phyloP scores from a whole-genome alignment of 1,140 invertebrate species.

The Zaprionus ornatus region DNA sequence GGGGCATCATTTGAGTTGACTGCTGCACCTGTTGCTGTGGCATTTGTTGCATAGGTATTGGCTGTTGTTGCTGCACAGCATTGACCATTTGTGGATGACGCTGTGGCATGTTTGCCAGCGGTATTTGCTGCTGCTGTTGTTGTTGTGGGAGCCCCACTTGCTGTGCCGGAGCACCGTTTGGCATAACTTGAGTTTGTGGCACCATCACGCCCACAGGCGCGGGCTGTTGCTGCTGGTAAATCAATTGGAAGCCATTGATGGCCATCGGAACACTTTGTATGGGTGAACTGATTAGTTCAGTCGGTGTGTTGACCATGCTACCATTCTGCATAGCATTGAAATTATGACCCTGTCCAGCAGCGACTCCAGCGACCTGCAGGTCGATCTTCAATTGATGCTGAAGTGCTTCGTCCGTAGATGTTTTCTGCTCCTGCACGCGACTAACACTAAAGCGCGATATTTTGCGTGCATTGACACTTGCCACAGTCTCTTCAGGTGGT shows the following conservation, averaged over 20 bases:
- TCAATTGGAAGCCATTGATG: conserved; percentile 67
- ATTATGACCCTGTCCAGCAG: conserved; percentile 42
- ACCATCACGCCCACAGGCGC: conserved; percentile 25
- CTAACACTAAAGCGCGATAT: conserved; percentile 82
- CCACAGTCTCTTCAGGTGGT: conserved; percentile 47
- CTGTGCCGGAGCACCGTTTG: conserved; percentile 44
- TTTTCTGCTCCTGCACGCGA: conserved; percentile 75
- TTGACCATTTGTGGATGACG: conserved; percentile 48
- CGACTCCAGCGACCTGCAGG: conserved; percentile 47
- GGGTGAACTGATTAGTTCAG: conserved; percentile 65
- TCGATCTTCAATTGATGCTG: conserved; percentile 72
- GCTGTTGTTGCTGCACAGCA: conserved; percentile 54
- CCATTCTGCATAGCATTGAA: conserved; percentile 55
- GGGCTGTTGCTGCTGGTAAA: conserved; percentile 62
- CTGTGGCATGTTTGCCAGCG: conserved; percentile 41
- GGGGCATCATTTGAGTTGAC: conserved; percentile 48
- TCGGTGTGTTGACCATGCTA: conserved; percentile 72
- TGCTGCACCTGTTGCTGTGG: conserved; percentile 39
- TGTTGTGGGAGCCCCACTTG: conserved; percentile 32
- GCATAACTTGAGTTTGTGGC: conserved; percentile 44
- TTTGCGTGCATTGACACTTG: conserved; percentile 62
- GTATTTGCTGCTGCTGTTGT: conserved; percentile 49
- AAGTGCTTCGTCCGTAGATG: conserved; percentile 47
- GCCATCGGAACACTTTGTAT: conserved; percentile 68
- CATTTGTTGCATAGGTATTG: conserved; percentile 47